These are phyloP conservation scores for Aspidoscelis tigris DNA, from an alignment of 2,113 vertebrate genomes.

Conservation along the genomic window DNA sequence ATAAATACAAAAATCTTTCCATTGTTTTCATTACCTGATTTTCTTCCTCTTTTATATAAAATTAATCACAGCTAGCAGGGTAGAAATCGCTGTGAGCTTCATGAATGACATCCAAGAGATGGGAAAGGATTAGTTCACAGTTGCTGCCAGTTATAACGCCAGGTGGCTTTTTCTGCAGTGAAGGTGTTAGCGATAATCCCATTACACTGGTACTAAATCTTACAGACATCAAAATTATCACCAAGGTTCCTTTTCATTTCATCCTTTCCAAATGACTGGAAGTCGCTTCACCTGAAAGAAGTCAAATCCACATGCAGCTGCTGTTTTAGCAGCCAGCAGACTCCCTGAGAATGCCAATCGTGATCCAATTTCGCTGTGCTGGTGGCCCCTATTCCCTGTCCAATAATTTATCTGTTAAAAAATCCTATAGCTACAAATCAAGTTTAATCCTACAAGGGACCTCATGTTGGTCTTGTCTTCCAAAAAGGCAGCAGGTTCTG, in stretches of 20 bases:
- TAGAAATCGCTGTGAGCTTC: slow-evolving; percentile 90
- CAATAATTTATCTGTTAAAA: slow-evolving; percentile 95
- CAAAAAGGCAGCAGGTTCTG: slow-evolving; percentile 86
- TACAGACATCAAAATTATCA: slow-evolving; percentile 92
- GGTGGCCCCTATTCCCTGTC: slow-evolving; percentile 93
- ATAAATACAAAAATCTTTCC: slow-evolving; percentile 54
- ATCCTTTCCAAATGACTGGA: slow-evolving; percentile 93
- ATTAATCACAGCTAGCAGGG: slow-evolving; percentile 94
- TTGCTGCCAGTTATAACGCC: slow-evolving; percentile 93
- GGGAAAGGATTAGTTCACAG: slow-evolving; percentile 95
- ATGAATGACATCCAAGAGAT: slow-evolving; percentile 98
- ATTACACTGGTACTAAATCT: slow-evolving; percentile 93
- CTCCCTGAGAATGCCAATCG: slow-evolving; percentile 88
- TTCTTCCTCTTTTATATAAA: slow-evolving; percentile 86
- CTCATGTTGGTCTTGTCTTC: slow-evolving; percentile 91
- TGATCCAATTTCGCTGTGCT: slow-evolving; percentile 89
- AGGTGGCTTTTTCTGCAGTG: slow-evolving; percentile 93
- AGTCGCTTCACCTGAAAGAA: slow-evolving; percentile 92
- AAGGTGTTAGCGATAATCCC: slow-evolving; percentile 99
- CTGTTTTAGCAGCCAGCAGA: slow-evolving; percentile 83
- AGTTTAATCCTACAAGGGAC: slow-evolving; percentile 94
- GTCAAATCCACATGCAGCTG: slow-evolving; percentile 91
- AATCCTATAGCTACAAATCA: slow-evolving; percentile 95
- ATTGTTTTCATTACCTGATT: slow-evolving; percentile 64
- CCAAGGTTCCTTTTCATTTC: slow-evolving; percentile 88